Evolutionary conservation across 2,113 vertebrate genomes (phyloP), one percentile per base, ranked within the genome.

Genomic region (Prietella phreatophila): DNA sequence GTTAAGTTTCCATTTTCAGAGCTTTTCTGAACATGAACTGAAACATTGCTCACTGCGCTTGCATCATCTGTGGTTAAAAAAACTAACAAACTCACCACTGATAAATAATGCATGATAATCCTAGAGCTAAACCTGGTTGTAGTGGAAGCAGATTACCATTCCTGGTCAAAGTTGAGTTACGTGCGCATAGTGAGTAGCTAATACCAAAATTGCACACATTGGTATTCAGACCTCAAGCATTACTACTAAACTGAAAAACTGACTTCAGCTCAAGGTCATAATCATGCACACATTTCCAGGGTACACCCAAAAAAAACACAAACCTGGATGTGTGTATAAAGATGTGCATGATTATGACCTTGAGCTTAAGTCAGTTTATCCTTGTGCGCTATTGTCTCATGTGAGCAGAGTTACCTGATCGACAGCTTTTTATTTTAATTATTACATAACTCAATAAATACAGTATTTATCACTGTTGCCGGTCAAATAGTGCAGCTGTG

Each of bases 21-120:
- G 56, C 13, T 30, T 76, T 63, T n/a, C 63, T 87, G 39, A 83
- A 83, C 80, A 83, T 75, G 58, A 87, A 88, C 50, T 84, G 87
- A 84, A 84, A 88, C 82, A 47, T 25, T 63, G 22, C 80, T 60
- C 55, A 27, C 33, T 60, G 50, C 67, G 53, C 69, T 88, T 88
- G 82, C 82, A 56, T 79, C 82, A 88, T 39, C 56, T 47, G 58
- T 17, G 25, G 53, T 9, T 1, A 27, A 36, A 36, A 36, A 36
- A 36, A 36, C 36, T 36, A 36, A 36, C 39, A 42, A 42, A 42
- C 39, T 6, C 39, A 75, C 27, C 61, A 65, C 50, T 1, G 14
- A 39, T 83, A 58, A 87, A 87, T 58, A 82, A 82, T n/a, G 60
- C 42, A 42, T 42, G 42, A 42, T 42, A 42, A 42, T 42, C 5